A percentile compares a stretch with the other conserved stretches of the same genome.
Conservation (phyloP, 2,113 vertebrate species). For the Tupaia chinensis region DNA sequence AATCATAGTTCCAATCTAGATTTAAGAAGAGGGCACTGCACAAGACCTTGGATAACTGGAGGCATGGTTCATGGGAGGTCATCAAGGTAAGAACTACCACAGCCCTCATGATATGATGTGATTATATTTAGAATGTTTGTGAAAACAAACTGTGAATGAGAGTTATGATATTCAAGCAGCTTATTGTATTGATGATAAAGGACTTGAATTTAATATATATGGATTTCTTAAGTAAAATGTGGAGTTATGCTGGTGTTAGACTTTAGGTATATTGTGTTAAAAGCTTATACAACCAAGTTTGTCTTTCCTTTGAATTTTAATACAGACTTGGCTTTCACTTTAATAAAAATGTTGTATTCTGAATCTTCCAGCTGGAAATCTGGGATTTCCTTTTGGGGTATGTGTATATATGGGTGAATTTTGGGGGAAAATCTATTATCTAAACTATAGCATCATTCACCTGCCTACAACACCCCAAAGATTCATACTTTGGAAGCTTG, state of each 20-base stretch:
- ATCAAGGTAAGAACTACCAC: neutral
- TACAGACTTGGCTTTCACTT: slow-evolving; percentile 39
- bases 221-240: neutral
- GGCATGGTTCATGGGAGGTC: neutral
- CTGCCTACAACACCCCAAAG: no score
- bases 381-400: neutral
- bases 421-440: no score
- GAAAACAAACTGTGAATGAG: neutral
- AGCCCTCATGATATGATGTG: neutral
- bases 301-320: slow-evolving; percentile 39
- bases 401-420: neutral
- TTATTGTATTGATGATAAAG: neutral
- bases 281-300: neutral
- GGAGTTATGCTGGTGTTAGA: neutral
- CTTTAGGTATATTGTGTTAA: neutral
- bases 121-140: neutral
- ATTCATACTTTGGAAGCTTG: no score
- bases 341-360: neutral
- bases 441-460: no score
- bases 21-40: neutral
- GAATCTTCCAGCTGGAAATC: neutral
- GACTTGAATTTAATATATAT: neutral
- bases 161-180: neutral
- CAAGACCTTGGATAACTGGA: neutral
- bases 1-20: neutral